A percentile compares a stretch with the other conserved stretches of the same genome.
Evolutionary conservation across 2,888 invertebrate genomes (phyloP).

Genomic region (Esperia sulphurella): DNA sequence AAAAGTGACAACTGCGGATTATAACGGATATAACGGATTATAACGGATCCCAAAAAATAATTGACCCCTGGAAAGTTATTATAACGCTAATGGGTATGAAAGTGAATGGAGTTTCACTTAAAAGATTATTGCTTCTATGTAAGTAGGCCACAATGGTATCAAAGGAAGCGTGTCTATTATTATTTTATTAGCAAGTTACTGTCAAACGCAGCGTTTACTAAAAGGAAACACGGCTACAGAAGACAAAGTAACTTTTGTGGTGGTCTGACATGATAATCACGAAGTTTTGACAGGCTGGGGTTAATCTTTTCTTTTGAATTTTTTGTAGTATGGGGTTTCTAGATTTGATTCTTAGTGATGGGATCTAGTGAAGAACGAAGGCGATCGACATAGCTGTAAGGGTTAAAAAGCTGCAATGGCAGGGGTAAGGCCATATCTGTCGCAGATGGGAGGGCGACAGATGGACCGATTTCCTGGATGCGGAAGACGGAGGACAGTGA

Average conservation of each 20-base stretch:
- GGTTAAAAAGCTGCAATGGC: too few species aligned
- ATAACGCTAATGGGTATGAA: slow-evolving; percentile 9
- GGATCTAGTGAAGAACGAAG: too few species aligned
- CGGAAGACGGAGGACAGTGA: too few species aligned
- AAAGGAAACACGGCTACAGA: not conserved
- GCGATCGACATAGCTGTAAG: too few species aligned
- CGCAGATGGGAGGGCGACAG: too few species aligned
- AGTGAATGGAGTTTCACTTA: slow-evolving; percentile 9
- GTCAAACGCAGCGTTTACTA: not conserved
- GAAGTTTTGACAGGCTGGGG: not conserved
- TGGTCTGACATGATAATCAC: not conserved
- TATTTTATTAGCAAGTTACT: slow-evolving; percentile 5
- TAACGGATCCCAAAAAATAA: not conserved
- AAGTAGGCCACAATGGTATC: not conserved
- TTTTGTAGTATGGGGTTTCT: too few species aligned
- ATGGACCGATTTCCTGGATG: too few species aligned
- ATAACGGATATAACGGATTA: too few species aligned
- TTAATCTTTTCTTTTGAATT: too few species aligned
- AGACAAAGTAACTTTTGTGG: not conserved
- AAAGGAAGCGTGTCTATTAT: slow-evolving; percentile 4
- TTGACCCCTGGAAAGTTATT: not conserved
- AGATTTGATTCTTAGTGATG: too few species aligned
- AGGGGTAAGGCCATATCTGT: too few species aligned
- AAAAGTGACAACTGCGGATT: too few species aligned
- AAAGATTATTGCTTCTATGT: slow-evolving; percentile 8